Base-by-base conservation (phyloP, 2,113 vertebrate genomes). In the Phyllostomus discolor region DNA sequence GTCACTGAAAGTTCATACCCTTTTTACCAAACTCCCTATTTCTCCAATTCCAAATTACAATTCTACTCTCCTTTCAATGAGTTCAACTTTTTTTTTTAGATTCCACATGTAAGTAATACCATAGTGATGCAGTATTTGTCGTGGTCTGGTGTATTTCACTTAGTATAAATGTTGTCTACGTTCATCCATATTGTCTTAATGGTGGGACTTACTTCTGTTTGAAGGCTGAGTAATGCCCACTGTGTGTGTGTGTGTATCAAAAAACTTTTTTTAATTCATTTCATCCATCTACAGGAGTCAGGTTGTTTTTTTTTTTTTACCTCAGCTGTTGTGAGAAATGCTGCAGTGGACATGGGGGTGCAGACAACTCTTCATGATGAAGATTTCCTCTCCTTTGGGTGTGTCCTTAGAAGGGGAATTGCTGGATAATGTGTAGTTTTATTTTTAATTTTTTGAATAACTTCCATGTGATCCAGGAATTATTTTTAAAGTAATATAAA, bases 381-480 rank as follows among this genome's bases (percentile, higher is more conserved):
- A n/a, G 46, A 70, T 62, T 70, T 69, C 10, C 16, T 69, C 43
- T 62, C 10, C 52, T 72, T 95, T 79, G 43, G 31, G 28, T 79
- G 15, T 78, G 59, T 59, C 38, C 15, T 28, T 9, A 81, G 28
- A 85, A 62, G 26, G 70, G 26, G 8, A 5, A 85, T 95, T 79
- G 70, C 35, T 41, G 28, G 28, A 52, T 82, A n/a, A 35, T 73
- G 43, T 79, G 28, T 73, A 66, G 43, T 73, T 75, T 62, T 85
- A 69, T 35, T 85, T 95, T 78, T 90, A 59, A 78, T n/a, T 78
- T 95, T 28, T 85, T 76, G 59, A 85, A 24, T n/a, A 90, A 83
- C 26, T 19, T 88, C 24, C 48, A 59, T 76, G 38, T 8, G 38
- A 41, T 82, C 22, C n/a, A 88, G 54, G 82, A 35, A 12, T 73